A percentile compares a stretch with the other conserved stretches of the same genome.
Evolutionary conservation across 2,113 vertebrate genomes (phyloP).

Genomic region (Mesitornis unicolor): DNA sequence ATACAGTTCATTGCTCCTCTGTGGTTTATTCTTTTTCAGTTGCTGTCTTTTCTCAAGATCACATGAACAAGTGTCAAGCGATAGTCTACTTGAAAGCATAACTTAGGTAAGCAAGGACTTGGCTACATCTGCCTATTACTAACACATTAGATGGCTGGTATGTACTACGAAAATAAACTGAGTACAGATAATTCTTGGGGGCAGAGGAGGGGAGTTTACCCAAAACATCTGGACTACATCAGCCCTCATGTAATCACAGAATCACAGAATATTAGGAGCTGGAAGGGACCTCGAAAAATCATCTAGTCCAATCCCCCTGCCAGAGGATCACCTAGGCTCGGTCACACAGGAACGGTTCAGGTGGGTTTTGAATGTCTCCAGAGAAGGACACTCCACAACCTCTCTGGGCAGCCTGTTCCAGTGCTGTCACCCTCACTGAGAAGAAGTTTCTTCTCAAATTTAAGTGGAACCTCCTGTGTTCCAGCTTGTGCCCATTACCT

Average conservation of each 20-base stretch:
- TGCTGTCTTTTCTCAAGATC: background rate
- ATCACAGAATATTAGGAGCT: no score
- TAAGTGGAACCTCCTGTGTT: no score
- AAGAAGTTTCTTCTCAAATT: no score
- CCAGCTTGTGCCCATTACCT: no score
- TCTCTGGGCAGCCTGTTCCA: no score
- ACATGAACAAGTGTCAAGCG: background rate
- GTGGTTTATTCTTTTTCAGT: background rate
- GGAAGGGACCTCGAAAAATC: no score
- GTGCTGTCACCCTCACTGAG: no score
- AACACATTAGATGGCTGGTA: background rate
- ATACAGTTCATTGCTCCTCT: background rate
- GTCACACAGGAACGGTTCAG: no score
- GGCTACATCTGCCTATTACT: background rate
- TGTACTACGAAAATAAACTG: background rate
- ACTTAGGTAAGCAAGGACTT: background rate
- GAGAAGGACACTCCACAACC: no score
- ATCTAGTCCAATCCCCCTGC: no score
- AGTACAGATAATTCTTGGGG: background rate
- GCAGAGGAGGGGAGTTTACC: background rate
- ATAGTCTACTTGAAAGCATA: background rate
- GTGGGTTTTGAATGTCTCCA: no score
- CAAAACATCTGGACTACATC: background rate
- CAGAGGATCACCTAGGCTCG: no score
- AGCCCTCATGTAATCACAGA: background rate